Evolutionary conservation across 2,113 vertebrate genomes (phyloP), one percentile per base, ranked within the genome.

Genomic region (Nothoprocta pentlandii): DNA sequence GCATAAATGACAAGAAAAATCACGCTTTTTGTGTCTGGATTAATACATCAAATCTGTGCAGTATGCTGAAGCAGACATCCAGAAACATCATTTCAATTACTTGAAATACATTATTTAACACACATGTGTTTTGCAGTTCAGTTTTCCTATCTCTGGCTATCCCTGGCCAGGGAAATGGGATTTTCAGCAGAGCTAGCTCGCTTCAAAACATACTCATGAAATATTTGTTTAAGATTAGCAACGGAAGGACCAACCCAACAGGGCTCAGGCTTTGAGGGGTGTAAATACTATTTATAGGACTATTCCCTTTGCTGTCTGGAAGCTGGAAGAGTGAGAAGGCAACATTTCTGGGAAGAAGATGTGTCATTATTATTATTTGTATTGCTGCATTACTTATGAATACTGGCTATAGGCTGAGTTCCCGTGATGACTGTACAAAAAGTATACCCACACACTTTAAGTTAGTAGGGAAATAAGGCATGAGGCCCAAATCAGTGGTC

Each of bases 221-320:
- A 86, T 79, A 93, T 85, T 93, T 92, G 73, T 73, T 93, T 79
- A 92, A 95, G 85, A 95, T 95, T 92, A 96, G 74, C 58, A 79
- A 58, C 0, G 3, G 77, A 89, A 88, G 66, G 42, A 53, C 71
- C 73, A 89, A 62, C 77, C 82, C 69, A 90, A 62, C 68, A 86
- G 25, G 6, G 7, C 4, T 56, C 8, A 81, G 66, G 22, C 34
- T 36, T 87, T 85, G 39, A 71, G 87, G 75, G 59, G 9, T 64
- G 67, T 69, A 90, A 78, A 79, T 46, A 64, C 10, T 26, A 49
- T 34, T 68, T 44, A 70, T 64, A 56, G 66, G 28, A 51, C 70
- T 63, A 61, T 74, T 71, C 32, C 34, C 56, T 74, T 93, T 68
- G 51, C 77, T 76, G 53, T 30, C 53, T 94, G 44, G 62, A 87